Conservation (phyloP, 1,140 invertebrate species). For the Heterodera carotae region DNA sequence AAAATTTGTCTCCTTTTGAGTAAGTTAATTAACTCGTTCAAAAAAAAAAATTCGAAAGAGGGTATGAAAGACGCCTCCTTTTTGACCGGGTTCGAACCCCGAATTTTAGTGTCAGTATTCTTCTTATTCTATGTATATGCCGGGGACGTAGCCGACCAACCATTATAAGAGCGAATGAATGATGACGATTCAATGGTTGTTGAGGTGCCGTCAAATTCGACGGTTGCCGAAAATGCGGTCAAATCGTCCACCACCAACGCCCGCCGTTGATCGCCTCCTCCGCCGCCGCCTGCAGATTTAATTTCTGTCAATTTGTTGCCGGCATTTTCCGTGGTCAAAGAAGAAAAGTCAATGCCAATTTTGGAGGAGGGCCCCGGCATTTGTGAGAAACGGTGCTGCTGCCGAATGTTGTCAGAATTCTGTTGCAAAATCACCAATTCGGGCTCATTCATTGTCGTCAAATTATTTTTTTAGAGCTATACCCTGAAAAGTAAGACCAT, state of each 20-base stretch:
- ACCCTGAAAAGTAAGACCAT: neutral
- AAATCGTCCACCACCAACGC: neutral
- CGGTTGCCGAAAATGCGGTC: neutral
- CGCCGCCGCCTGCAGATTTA: no score
- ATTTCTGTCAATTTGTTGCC: neutral
- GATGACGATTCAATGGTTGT: neutral
- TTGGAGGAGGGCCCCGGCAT: neutral
- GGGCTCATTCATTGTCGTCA: neutral
- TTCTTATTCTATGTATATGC: no score
- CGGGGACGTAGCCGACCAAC: neutral
- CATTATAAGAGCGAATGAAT: conserved; percentile 22
- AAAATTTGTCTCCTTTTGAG: no score
- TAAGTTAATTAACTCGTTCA: no score
- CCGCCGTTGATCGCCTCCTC: no score
- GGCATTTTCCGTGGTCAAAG: neutral
- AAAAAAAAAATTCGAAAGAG: no score
- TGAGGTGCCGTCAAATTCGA: neutral
- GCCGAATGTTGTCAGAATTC: neutral
- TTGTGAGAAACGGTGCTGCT: neutral
- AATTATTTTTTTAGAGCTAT: neutral
- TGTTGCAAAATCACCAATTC: neutral
- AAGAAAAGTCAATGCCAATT: neutral
- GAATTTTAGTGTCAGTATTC: no score
- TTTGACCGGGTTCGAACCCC: no score
- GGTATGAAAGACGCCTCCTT: no score